Conservation (phyloP, 2,113 vertebrate species). For the Sturnus vulgaris region DNA sequence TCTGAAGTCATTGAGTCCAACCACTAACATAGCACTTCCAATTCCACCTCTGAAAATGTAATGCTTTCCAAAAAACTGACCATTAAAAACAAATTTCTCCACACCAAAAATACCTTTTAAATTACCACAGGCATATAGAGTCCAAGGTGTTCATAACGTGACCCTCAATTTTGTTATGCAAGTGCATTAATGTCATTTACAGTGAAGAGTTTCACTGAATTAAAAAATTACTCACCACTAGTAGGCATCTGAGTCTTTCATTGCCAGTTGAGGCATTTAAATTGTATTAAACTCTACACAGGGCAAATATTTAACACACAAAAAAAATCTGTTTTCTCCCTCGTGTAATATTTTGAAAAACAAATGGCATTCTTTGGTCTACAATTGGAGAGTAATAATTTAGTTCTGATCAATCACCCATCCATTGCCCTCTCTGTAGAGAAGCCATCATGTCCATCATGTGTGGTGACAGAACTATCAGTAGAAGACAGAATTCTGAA, state of each 20-base stretch:
- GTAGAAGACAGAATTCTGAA: not conserved
- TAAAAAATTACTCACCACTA: not conserved
- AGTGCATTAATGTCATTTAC: not conserved
- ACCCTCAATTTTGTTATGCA: not conserved
- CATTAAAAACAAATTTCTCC: not conserved
- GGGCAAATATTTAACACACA: not conserved
- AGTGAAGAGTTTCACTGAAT: not conserved
- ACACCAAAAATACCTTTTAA: not conserved
- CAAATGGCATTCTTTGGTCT: not conserved
- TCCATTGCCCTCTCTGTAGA: not conserved
- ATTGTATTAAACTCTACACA: not conserved
- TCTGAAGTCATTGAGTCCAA: not conserved
- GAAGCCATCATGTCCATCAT: not conserved
- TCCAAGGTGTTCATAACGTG: not conserved
- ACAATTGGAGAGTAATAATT: not conserved
- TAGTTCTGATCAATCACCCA: not conserved
- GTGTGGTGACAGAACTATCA: accelerated
- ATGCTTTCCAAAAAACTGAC: not conserved
- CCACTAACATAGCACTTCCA: not conserved
- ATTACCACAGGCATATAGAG: not conserved
- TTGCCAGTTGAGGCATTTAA: not conserved
- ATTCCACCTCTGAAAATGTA: not conserved
- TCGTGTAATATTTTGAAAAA: not conserved
- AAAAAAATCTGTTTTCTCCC: not conserved
- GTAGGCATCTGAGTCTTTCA: not conserved